Conservation (phyloP, 37 sponge, comb jelly and placozoan species). For the Beroe ovata region DNA sequence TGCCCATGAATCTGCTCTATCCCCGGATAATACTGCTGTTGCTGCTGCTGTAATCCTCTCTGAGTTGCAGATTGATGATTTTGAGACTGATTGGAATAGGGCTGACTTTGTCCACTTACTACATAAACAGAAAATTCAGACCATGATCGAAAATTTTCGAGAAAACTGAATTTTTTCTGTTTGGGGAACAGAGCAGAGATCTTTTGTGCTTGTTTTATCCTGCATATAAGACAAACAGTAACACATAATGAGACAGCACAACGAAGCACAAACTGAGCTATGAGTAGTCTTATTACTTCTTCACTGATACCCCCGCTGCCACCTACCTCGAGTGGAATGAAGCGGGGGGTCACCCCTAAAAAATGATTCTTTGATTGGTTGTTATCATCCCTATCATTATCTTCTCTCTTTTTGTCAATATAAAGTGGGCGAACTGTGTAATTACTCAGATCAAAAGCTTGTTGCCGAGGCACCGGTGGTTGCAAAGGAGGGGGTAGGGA, state of each 20-base stretch:
- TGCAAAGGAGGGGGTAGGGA: slow-evolving; percentile 12
- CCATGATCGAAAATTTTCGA: background rate
- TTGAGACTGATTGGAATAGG: too few relatives aligned
- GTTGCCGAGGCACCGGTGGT: background rate
- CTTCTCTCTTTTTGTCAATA: background rate
- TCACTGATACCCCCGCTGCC: slow-evolving; percentile 68
- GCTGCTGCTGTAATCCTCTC: too few relatives aligned
- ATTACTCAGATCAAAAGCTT: background rate
- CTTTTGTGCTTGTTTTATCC: background rate
- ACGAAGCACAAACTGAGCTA: background rate
- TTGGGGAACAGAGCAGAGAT: background rate
- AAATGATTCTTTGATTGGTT: slow-evolving; percentile 26
- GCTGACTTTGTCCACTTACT: background rate
- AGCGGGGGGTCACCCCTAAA: slow-evolving; percentile 64
- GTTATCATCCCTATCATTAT: background rate
- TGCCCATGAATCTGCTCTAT: too few relatives aligned
- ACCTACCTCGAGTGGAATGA: slow-evolving; percentile 14
- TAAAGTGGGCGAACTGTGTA: slow-evolving; percentile 29
- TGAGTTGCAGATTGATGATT: too few relatives aligned
- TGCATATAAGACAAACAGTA: background rate
- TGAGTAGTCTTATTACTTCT: background rate
- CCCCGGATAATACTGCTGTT: too few relatives aligned
- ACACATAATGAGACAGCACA: slow-evolving; percentile 4
- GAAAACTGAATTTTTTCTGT: background rate
- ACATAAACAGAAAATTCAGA: background rate